Base-by-base conservation (phyloP, 2,113 vertebrate genomes). In the Clarias gariepinus region DNA sequence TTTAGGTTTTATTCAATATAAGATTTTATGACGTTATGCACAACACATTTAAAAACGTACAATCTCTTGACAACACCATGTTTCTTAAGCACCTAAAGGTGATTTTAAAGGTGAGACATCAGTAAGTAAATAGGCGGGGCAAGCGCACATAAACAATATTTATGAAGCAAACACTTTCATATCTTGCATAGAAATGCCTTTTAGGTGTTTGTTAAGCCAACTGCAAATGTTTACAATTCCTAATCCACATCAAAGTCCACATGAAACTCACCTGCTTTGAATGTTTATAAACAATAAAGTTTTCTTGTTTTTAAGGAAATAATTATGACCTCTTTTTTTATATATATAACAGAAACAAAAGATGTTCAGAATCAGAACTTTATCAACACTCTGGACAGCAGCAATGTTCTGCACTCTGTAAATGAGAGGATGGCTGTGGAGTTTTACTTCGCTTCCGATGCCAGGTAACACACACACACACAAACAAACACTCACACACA, bases 361-460 rank as follows among this genome's bases (percentile, higher is more conserved):
- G 91, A 68, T 47, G 73, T 93, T 55, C 85, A 94, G 55, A 92
- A 92, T 87, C 94, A 89, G 90, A 95, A 96, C 91, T 90, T 89
- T 73, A 93, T 90, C 64, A 96, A 96, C 94, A 94, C 94, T 57
- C 85, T 94, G 33, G 96, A 96, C 89, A 93, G 94, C 92, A 94
- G 95, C 23, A 95, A 93, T 25, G 93, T 92, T 69, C 95, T 98
- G 87, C 95, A 96, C 25, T 96, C 96, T 10, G 94, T 96, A 4
- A 96, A 96, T 4, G 92, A 94, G 47, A 93, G 96, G 82, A 95
- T 95, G 66, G 95, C 96, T 0, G 96, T 99, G 92, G 98, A 99
- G 91, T 99, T 97, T 91, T 99, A 96, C 94, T 99, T 99, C 87
- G 98, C 98, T 78, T 99, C 98, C 52, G 98, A 99, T 61, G 98